A percentile compares a stretch with the other conserved stretches of the same genome.
phyloP scores from a whole-genome alignment of 2,888 invertebrate genomes.

The Cephus nigrinus region DNA sequence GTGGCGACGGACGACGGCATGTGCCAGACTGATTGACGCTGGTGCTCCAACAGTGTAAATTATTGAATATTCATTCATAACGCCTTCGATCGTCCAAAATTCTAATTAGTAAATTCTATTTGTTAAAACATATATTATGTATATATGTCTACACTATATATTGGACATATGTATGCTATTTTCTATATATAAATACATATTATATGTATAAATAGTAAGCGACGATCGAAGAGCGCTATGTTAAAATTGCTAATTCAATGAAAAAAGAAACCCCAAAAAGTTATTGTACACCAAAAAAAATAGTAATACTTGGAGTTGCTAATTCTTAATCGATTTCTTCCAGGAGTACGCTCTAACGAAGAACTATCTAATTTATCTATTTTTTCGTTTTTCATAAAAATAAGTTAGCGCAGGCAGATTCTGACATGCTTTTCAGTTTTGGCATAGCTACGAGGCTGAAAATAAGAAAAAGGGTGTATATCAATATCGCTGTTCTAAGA shows the following conservation, averaged over 20 bases:
- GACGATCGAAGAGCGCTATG: no score
- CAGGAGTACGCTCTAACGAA: conserved; percentile 28
- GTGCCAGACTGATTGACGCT: conserved; percentile 65
- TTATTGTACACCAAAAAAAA: no score
- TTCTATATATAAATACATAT: no score
- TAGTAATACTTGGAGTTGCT: conserved; percentile 11
- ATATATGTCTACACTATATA: not conserved
- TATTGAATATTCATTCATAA: conserved; percentile 10
- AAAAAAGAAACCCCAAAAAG: not conserved
- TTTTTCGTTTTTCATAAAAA: conserved; percentile 15
- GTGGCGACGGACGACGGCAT: conserved; percentile 66
- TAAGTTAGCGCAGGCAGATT: conserved; percentile 44
- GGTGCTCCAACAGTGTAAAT: conserved; percentile 47
- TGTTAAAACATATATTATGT: not conserved
- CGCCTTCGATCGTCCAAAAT: not conserved
- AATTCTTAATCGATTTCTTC: conserved; percentile 27
- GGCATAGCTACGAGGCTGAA: not conserved
- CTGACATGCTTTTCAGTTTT: conserved; percentile 38
- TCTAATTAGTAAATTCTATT: not conserved
- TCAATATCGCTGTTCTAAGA: not conserved
- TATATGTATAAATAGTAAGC: no score
- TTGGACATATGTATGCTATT: not conserved
- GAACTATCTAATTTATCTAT: conserved; percentile 23
- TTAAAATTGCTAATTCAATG: not conserved
- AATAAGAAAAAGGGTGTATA: not conserved